A percentile compares a stretch with the other conserved stretches of the same genome.
Conservation (phyloP, 2,113 vertebrate species). For the Oostethus manadensis region DNA sequence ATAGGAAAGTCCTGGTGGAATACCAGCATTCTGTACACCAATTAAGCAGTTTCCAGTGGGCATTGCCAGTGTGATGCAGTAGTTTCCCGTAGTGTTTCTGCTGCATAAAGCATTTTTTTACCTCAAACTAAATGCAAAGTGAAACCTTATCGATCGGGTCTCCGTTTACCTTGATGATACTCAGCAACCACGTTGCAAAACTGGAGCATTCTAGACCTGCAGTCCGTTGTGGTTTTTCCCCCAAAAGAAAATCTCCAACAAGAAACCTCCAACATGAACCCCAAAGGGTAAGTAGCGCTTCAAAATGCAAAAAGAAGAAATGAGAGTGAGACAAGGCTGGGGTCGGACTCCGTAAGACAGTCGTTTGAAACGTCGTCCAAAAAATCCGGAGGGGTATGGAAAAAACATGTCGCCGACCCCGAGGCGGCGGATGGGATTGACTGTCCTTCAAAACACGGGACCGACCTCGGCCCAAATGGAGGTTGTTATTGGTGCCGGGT, state of each 20-base stretch:
- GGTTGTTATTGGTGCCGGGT: too few relatives aligned
- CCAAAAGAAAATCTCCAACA: background rate
- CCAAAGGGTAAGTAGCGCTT: too few relatives aligned
- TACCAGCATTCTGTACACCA: background rate
- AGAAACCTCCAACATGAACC: too few relatives aligned
- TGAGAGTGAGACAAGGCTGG: too few relatives aligned
- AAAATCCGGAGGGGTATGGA: too few relatives aligned
- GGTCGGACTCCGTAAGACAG: too few relatives aligned
- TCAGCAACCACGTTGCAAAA: constrained; percentile 8
- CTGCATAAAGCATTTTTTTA: constrained; percentile 15
- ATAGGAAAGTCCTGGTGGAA: background rate
- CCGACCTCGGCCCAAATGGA: too few relatives aligned
- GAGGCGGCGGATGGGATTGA: too few relatives aligned
- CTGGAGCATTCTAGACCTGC: constrained; percentile 9
- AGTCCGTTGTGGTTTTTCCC: background rate
- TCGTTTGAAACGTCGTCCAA: too few relatives aligned
- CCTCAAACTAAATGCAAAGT: constrained; percentile 10
- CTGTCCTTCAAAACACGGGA: too few relatives aligned
- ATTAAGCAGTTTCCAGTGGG: constrained; percentile 3
- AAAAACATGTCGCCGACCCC: too few relatives aligned
- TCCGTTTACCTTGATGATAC: constrained; percentile 23
- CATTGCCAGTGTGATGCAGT: constrained; percentile 3
- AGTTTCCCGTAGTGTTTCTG: constrained; percentile 13
- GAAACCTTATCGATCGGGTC: constrained; percentile 25
- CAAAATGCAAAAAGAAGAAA: too few relatives aligned